These are phyloP conservation scores for Drosophila nr. medialis DNA, from an alignment of 2,888 invertebrate species.

Conservation along the genomic window DNA sequence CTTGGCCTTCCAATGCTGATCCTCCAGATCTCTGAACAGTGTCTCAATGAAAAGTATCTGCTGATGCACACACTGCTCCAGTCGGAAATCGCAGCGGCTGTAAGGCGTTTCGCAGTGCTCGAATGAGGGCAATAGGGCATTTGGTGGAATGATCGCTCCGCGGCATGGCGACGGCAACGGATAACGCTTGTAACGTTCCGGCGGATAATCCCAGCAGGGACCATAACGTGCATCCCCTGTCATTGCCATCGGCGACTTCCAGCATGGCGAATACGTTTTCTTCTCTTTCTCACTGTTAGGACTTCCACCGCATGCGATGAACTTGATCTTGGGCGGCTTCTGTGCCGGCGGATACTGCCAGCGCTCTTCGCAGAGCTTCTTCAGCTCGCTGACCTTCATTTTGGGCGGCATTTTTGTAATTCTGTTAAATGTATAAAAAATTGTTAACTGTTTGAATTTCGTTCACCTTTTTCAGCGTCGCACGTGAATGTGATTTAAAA, in stretches of 20 bases:
- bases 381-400: slow-evolving; percentile 43
- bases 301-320: slow-evolving; percentile 42
- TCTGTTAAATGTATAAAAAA: background rate
- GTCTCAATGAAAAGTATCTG: slow-evolving; percentile 66
- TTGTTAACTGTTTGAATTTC: slow-evolving; percentile 17
- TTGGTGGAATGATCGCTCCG: slow-evolving; percentile 43
- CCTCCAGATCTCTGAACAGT: slow-evolving; percentile 35
- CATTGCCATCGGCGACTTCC: slow-evolving; percentile 42
- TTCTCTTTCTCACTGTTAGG: slow-evolving; percentile 21
- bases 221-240: slow-evolving; percentile 36
- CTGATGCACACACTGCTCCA: slow-evolving; percentile 72
- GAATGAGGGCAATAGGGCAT: slow-evolving; percentile 47
- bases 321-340: slow-evolving; percentile 24
- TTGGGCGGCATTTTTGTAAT: slow-evolving; percentile 28
- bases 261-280: slow-evolving; percentile 45
- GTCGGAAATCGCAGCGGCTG: slow-evolving; percentile 65
- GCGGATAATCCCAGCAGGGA: slow-evolving; percentile 72
- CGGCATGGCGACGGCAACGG: slow-evolving; percentile 66
- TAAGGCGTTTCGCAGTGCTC: slow-evolving; percentile 63
- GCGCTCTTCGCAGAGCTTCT: slow-evolving; percentile 41
- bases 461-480: slow-evolving; percentile 73
- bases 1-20: slow-evolving; percentile 38
- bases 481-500: slow-evolving; percentile 82
- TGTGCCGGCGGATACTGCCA: slow-evolving; percentile 60
- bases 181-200: slow-evolving; percentile 54